Evolutionary conservation across 2,888 invertebrate species (phyloP), one percentile per base, ranked within the genome.

Genomic region (Apodemia duryi): DNA sequence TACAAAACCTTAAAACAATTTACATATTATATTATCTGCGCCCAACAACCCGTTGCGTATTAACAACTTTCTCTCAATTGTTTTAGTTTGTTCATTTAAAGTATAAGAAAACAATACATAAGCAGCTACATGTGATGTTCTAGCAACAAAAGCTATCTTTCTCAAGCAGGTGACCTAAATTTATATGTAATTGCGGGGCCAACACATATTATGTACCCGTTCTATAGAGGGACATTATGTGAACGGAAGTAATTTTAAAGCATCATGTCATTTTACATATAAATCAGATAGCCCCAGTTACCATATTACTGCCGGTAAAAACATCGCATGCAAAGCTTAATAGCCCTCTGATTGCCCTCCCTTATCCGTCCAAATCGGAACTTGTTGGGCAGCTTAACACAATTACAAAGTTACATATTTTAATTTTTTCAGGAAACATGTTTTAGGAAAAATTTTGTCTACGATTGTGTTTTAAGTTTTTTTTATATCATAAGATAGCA

Each of bases 251-350:
- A 57, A 57, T 57, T 57, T 57, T 57, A 32, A 57, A 57, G 57
- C 57, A 57, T 57, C 57, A 57, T 57, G 57, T 57, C 57, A 57
- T 57, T 57, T 57, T 13, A 57, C 32, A 57, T 57, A 57, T 57
- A 57, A 57, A 57, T 57, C 57, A 29, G 57, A 57, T 29, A 52
- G 49, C 49, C 49, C 49, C 49, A 49, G 49, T 49, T 49, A 49
- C 49, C 29, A 29, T 57, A 57, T 57, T 57, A 57, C 57, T 57
- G 57, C 29, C 57, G 32, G 29, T 57, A 57, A 57, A 57, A 32
- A 57, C 57, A 57, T 57, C 57, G 57, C 57, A 57, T 57, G 57
- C 32, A 32, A 57, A 13, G 29, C 29, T 32, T 57, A 57, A 57
- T 57, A 57, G 57, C 32, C 57, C 57, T 9, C 57, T 57, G 57